A percentile compares a stretch with the other conserved stretches of the same genome.
Conservation (phyloP, 2,797 vertebrate genomes). For the Tadarida brasiliensis region DNA sequence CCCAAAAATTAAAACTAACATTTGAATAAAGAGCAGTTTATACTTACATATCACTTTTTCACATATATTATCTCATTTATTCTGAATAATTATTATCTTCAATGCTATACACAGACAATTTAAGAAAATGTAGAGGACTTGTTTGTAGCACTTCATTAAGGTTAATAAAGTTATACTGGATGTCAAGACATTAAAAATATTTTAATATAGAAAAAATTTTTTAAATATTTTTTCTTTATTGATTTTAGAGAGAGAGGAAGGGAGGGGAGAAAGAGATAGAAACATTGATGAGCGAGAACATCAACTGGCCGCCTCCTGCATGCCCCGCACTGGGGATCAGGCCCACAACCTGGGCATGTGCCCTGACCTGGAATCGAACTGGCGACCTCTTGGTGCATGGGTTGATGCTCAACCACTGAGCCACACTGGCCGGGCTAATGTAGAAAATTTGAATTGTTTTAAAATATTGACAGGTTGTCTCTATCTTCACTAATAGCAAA, state of each 20-base stretch:
- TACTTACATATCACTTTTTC: constrained; percentile 44
- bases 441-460: background rate
- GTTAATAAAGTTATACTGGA: constrained; percentile 6
- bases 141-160: background rate
- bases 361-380: too few relatives aligned
- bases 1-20: background rate
- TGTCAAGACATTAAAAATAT: background rate
- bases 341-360: too few relatives aligned
- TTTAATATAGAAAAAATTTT: background rate
- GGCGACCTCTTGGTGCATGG: too few relatives aligned
- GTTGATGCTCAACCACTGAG: too few relatives aligned
- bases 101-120: constrained; percentile 5
- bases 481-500: background rate
- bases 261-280: too few relatives aligned
- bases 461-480: background rate
- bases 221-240: too few relatives aligned
- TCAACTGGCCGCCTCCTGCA: too few relatives aligned
- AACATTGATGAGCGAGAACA: too few relatives aligned
- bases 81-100: constrained; percentile 59
- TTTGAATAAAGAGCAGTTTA: constrained; percentile 46
- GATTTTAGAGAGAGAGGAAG: too few relatives aligned
- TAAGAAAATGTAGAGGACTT: constrained; percentile 26
- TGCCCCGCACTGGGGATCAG: too few relatives aligned
- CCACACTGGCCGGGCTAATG: background rate
- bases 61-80: constrained; percentile 31